These are phyloP conservation scores for Drymodes brunneopygia DNA, from an alignment of 2,113 vertebrate genomes.

Conservation along the genomic window DNA sequence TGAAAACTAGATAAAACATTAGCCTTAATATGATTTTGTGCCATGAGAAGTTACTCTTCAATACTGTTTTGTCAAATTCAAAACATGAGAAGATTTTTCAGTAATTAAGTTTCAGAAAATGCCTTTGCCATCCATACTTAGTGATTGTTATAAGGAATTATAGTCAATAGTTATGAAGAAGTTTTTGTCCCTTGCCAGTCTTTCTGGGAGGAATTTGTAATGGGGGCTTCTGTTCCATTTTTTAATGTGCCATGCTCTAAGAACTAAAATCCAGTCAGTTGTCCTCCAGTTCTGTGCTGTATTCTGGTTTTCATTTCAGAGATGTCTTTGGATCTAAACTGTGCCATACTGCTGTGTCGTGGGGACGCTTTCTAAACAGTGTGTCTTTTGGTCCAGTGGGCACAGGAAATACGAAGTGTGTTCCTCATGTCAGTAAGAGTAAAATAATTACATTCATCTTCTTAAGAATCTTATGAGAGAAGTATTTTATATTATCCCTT, in stretches of 20 bases:
- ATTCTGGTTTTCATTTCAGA: neutral
- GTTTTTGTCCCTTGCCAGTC: neutral
- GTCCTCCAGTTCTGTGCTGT: neutral
- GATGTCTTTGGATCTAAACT: neutral
- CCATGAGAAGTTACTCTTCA: neutral
- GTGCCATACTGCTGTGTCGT: neutral
- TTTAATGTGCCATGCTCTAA: neutral
- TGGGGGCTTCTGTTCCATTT: neutral
- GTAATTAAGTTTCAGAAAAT: neutral
- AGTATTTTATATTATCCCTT: neutral
- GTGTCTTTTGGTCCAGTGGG: neutral
- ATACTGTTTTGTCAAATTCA: neutral
- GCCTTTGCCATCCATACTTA: neutral
- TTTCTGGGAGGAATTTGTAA: neutral
- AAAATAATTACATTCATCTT: neutral
- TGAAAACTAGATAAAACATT: neutral
- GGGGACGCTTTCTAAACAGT: neutral
- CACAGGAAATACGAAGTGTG: neutral
- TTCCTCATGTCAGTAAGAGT: neutral
- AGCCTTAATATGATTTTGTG: neutral
- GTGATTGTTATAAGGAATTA: neutral
- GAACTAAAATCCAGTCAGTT: neutral
- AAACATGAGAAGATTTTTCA: neutral
- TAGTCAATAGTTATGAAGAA: neutral
- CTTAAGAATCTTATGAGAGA: neutral